Percentiles rank a stretch among this genome's conserved stretches.
These are phyloP conservation scores for Oopsacas minuta DNA, from an alignment of 37 sponge, comb jelly and placozoan species.

Conservation along the genomic window DNA sequence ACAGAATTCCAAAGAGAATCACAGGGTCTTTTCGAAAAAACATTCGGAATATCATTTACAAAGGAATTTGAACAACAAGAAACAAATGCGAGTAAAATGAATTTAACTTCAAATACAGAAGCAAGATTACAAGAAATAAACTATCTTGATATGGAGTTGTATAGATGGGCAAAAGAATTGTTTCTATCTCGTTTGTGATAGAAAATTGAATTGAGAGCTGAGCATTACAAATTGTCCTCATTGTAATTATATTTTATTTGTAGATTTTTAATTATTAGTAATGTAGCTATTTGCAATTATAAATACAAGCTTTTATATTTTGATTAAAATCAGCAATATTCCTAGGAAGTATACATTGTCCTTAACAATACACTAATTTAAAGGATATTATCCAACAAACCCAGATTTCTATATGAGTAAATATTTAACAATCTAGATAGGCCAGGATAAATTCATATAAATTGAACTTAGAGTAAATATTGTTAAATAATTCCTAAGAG, in stretches of 20 bases:
- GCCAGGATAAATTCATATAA: too few species aligned
- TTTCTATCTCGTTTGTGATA: constrained; percentile 25
- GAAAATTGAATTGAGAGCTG: neutral
- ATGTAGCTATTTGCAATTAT: too few species aligned
- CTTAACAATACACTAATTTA: too few species aligned
- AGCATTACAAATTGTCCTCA: neutral
- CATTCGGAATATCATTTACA: constrained; percentile 43
- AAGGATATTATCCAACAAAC: too few species aligned
- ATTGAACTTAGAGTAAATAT: too few species aligned
- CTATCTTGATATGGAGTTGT: constrained; percentile 58
- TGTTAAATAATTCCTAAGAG: too few species aligned
- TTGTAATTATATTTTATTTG: neutral
- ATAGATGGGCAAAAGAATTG: constrained; percentile 46
- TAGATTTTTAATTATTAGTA: too few species aligned
- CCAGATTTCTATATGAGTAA: too few species aligned
- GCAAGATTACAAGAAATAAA: constrained; percentile 30
- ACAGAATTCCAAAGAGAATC: constrained; percentile 53
- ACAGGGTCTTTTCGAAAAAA: constrained; percentile 44
- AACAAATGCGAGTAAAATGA: neutral
- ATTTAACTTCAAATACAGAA: neutral
- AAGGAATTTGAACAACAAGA: constrained; percentile 28
- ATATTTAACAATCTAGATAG: too few species aligned
- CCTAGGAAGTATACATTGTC: too few species aligned
- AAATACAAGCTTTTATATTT: too few species aligned
- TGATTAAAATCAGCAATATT: too few species aligned